Evolutionary conservation across 2,888 invertebrate species (phyloP).

Genomic region (Troglohyphantes excavatus): DNA sequence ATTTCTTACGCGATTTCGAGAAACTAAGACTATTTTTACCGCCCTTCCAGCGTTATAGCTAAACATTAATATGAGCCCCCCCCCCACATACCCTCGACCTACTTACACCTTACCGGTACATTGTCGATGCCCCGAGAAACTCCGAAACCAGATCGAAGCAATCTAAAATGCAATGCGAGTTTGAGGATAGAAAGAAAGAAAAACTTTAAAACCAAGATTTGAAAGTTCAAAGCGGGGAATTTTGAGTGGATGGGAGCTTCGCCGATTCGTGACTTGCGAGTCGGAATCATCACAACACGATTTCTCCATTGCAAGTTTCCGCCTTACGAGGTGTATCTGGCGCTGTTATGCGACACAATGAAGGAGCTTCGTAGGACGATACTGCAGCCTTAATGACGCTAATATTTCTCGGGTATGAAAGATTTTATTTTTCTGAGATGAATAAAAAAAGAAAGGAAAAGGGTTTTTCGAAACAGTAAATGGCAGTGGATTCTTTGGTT

Average conservation of each 20-base stretch:
- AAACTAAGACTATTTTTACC: neutral
- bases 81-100: slow-evolving; percentile 20
- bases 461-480: too few species aligned
- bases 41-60: neutral
- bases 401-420: slow-evolving; percentile 30
- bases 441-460: too few species aligned
- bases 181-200: slow-evolving; percentile 22
- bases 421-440: too few species aligned
- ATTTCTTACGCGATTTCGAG: too few species aligned
- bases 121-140: slow-evolving; percentile 5
- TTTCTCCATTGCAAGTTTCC: slow-evolving; percentile 46
- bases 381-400: slow-evolving; percentile 39
- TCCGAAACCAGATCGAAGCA: slow-evolving; percentile 54
- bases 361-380: slow-evolving; percentile 6
- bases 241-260: slow-evolving; percentile 59
- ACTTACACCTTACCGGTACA: slow-evolving; percentile 50
- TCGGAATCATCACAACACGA: slow-evolving; percentile 39
- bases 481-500: too few species aligned
- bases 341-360: slow-evolving; percentile 45
- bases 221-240: slow-evolving; percentile 59
- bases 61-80: slow-evolving; percentile 6
- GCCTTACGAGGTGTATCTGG: slow-evolving; percentile 18
- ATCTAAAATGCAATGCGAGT: slow-evolving; percentile 58
- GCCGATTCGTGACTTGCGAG: slow-evolving; percentile 62
- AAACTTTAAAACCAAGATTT: slow-evolving; percentile 49